Evolutionary conservation across 2,888 invertebrate genomes (phyloP), one percentile per base, ranked within the genome.

Genomic region (Plagiodera versicolora): DNA sequence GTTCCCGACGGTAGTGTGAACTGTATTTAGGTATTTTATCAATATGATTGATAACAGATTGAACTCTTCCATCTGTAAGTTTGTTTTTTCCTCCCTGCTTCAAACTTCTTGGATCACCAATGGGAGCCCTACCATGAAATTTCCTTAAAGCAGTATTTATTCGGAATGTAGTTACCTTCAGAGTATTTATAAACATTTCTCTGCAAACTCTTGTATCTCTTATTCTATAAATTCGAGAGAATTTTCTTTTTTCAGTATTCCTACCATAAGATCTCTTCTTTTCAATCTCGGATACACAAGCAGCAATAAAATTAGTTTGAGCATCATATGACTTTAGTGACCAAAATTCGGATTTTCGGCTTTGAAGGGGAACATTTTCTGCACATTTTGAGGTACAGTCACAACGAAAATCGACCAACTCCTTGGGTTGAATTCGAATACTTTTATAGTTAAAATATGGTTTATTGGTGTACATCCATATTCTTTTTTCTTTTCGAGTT

Each of bases 371-470:
- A 24, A 24, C 24, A 24, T 24, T 24, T 24, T 24, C 24, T 24
- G 24, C 24, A 24, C 24, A 24, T 24, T 24, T 24, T 24, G 24
- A 24, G 24, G 24, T 24, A 24, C 24, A 24, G 24, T 24, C 24
- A 24, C 24, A 56, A 50, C 20, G 44, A 56, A 18, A 60, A 44
- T 56, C 56, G 47, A 46, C 10, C 54, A 59, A 54, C 18, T 54
- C 54, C 47, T 55, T 54, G 16, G 54, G 32, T 47, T 59, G 32
- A 11, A 61, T 48, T 61, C 53, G 18, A 58, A 45, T 45, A 47
- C 47, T 35, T 58, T 61, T 61, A 52, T 45, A 61, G 53, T 61
- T 57, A 58, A 58, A 61, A 52, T 61, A 61, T 46, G 58, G 47
- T 48, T 61, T 52, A 61, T 61, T 61, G 57, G 45, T 57, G 47